Base-by-base conservation (phyloP, 2,113 vertebrate species). In the Polypterus senegalus region DNA sequence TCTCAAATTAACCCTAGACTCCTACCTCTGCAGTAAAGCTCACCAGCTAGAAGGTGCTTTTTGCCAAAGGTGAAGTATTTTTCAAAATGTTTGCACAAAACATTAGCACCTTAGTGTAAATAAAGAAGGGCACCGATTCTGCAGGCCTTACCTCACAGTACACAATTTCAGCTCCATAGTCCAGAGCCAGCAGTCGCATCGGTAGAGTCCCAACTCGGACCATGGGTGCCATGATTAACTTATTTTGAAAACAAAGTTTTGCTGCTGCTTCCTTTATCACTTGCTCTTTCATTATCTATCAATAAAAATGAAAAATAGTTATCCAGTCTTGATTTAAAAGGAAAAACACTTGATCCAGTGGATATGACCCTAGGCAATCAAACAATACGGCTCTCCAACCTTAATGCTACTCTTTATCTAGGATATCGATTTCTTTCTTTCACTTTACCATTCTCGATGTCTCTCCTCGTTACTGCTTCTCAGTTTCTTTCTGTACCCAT, bases 161-260 rank as follows among this genome's bases (percentile, higher is more conserved):
- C 51, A 98, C 96, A 47, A 97, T 84, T 63, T 97, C 92, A 0
- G 95, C 95, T 46, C 96, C 96, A 8, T 92, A 95, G 78, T 99
- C 92, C 76, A 99, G 78, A 5, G 96, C 93, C 9, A 99, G 81
- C 5, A 99, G 88, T 1, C 95, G 78, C 96, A 97, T 99, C 0
- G 96, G 94, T 3, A 99, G 77, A 0, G 95, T 93, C 9, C 96
- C 95, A 5, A 98, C 90, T 0, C 96, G 86, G 57, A 99, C 96
- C 96, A 99, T 97, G 0, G 96, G 96, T 6, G 92, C 96, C 74
- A 99, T 70, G 62, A 94, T 89, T 5, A 75, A 72, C 69, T 92
- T 89, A 48, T 90, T 85, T 2, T 54, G 70, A 54, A 94, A 98
- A 61, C 79, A 88, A 67, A 97, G 79, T 0, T 72, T 66, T 5